These are phyloP conservation scores for Coregonus suidteri DNA, from an alignment of 2,797 vertebrate species.

Conservation along the genomic window DNA sequence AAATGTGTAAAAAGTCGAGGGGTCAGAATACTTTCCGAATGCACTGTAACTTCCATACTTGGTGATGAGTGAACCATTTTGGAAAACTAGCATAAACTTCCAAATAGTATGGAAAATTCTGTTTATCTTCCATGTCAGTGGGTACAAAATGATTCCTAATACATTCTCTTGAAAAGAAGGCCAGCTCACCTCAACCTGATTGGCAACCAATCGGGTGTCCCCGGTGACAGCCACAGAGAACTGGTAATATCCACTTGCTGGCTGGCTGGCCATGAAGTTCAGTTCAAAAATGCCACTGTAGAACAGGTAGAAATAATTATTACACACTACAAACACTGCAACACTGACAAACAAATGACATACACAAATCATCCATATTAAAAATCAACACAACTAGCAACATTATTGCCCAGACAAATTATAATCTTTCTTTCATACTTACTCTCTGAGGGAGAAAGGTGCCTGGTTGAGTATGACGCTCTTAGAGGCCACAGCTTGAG, in stretches of 20 bases:
- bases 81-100: no score
- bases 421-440: slow-evolving; percentile 38
- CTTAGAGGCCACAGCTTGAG: slow-evolving; percentile 83
- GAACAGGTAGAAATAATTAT: neutral
- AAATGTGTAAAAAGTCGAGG: no score
- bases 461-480: slow-evolving; percentile 82
- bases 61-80: neutral
- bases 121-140: no score
- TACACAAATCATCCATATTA: no score
- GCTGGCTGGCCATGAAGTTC: slow-evolving; percentile 90
- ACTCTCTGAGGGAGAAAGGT: slow-evolving; percentile 85
- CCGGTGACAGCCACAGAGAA: slow-evolving; percentile 88
- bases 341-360: neutral
- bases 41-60: no score
- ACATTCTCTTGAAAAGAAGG: neutral
- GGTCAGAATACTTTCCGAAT: no score
- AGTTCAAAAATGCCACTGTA: slow-evolving; percentile 89
- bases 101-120: no score
- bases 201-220: slow-evolving; percentile 88
- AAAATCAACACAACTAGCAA: neutral
- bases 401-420: neutral
- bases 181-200: slow-evolving; percentile 86
- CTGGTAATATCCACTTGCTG: slow-evolving; percentile 95
- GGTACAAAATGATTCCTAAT: neutral
- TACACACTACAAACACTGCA: neutral